Base-by-base conservation (phyloP, 2,888 invertebrate genomes). In the Andrena bicolor region DNA sequence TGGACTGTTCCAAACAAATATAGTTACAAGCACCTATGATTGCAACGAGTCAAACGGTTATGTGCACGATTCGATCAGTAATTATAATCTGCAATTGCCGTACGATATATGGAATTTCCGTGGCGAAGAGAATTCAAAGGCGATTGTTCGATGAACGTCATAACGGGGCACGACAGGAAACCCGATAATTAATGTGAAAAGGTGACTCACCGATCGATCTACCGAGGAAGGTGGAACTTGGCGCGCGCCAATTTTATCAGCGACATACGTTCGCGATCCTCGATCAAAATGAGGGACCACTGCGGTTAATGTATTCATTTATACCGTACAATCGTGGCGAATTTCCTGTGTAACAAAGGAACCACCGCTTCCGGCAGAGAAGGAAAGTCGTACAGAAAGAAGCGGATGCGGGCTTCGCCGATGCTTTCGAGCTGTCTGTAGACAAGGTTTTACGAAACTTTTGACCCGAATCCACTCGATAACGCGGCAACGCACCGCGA, bases 161-260 rank as follows among this genome's bases (percentile, higher is more conserved):
- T 26, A 68, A 69, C 51, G 49, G 63, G 49, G 41, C 41, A 75
- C 28, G 81, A 76, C 82, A 83, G 77, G 83, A 83, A 83, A 65
- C 76, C n/a, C 70, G 66, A 61, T 82, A 83, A 82, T 82, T 69
- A 74, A 83, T 77, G 64, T 78, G 63, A 64, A 76, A 71, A 75
- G 71, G 8, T 83, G 84, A 84, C 76, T 84, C 84, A 84, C 80
- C 76, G 82, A 72, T 73, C 71, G 70, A 82, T 75, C 76, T 41
- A 41, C 28, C 28, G 13, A 48, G 60, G 60, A 79, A 72, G 71
- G 72, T 76, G 65, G 41, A 69, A 64, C 58, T 66, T 28, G 51
- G 49, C 48, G 66, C n/a, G 4, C 61, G 71, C 30, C 76, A 61
- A 76, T 56, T 82, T 82, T 64, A 65, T 64, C 69, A 48, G 48